Evolutionary conservation across 2,797 vertebrate genomes (phyloP).

Genomic region (Novumbra hubbsi): DNA sequence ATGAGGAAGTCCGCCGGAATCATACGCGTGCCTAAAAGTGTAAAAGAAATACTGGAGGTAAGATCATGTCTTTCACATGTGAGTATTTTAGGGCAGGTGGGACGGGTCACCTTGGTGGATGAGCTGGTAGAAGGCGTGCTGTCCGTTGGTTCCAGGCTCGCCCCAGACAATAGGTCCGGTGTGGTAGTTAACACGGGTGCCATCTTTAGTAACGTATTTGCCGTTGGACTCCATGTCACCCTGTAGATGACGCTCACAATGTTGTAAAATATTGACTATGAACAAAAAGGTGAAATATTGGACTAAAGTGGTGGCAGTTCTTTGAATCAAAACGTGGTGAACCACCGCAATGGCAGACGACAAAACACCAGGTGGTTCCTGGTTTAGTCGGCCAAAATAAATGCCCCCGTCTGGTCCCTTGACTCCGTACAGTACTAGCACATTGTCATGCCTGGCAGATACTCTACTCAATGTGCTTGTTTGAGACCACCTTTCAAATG

Average conservation of each 20-base stretch:
- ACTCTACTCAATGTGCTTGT: not conserved
- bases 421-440: not conserved
- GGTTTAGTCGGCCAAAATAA: not conserved
- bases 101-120: constrained; percentile 89
- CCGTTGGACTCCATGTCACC: constrained; percentile 99
- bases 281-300: not conserved
- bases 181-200: constrained; percentile 82
- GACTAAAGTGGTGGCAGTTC: not conserved
- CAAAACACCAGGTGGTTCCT: not conserved
- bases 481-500: not conserved
- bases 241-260: constrained; percentile 55
- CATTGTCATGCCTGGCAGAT: not conserved
- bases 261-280: not conserved
- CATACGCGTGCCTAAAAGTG: constrained; percentile 86
- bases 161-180: constrained; percentile 98
- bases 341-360: too few relatives aligned
- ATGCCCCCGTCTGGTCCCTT: not conserved
- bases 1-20: constrained; percentile 96
- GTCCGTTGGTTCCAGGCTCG: constrained; percentile 96
- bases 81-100: not conserved
- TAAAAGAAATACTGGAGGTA: not conserved
- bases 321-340: too few relatives aligned
- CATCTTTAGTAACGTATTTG: constrained; percentile 89
- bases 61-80: not conserved
- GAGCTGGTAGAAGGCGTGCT: constrained; percentile 97